Conservation (phyloP, 1,140 invertebrate genomes). For the Melanaphis sacchari region DNA sequence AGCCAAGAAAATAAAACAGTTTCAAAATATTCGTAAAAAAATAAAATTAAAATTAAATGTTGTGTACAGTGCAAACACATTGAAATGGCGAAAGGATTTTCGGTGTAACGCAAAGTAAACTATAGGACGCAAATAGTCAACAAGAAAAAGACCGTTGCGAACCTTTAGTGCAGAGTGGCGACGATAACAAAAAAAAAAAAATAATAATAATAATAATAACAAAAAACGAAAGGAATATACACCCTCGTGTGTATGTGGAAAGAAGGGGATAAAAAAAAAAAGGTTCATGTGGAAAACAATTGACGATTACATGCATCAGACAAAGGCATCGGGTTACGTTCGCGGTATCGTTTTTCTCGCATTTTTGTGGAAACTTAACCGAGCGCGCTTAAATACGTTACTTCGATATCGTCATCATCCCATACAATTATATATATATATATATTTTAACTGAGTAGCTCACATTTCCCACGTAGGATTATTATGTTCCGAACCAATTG, state of each 20-base stretch:
- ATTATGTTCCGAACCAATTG: not conserved
- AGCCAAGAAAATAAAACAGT: constrained; percentile 15
- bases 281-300: constrained; percentile 49
- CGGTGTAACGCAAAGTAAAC: not conserved
- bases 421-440: not conserved
- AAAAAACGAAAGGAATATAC: not conserved
- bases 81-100: not conserved
- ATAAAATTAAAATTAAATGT: not conserved
- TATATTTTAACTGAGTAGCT: not conserved
- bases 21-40: constrained; percentile 14
- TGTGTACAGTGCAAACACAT: not conserved
- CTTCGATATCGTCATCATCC: constrained; percentile 8
- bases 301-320: constrained; percentile 37
- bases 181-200: not conserved
- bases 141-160: constrained; percentile 31
- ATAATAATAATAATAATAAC: too few relatives aligned
- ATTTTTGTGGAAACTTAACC: constrained; percentile 57
- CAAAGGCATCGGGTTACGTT: constrained; percentile 54
- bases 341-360: constrained; percentile 47
- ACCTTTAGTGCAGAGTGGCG: not conserved
- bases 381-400: constrained; percentile 56
- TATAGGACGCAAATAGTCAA: not conserved
- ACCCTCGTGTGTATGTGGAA: not conserved
- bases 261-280: not conserved
- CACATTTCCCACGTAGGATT: constrained; percentile 49